Base-by-base conservation (phyloP, 2,888 invertebrate genomes). In the Agonopterix arenella region DNA sequence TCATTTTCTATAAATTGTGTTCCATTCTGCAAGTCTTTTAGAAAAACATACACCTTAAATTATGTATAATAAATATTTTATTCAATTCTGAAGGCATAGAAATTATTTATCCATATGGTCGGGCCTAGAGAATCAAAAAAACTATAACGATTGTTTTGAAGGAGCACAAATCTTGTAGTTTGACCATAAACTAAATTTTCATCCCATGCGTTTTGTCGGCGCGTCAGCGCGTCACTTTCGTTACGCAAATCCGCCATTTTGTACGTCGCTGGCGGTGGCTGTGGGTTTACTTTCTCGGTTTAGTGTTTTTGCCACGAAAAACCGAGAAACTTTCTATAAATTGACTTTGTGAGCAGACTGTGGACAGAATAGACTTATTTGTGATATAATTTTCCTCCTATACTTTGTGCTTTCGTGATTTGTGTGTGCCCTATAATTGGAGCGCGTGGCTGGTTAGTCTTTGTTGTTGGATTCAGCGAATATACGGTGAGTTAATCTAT, bases 221-320 rank as follows among this genome's bases (percentile, higher is more conserved):
- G 83, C 82, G 80, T 83, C 84, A 82, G 77, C 84, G 86, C 88
- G 86, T 88, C 88, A 85, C 84, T 84, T 84, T 83, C 82, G 77
- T 83, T 85, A 82, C 84, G 81, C 81, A 80, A 83, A 85, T 88
- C 89, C 89, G 89, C 89, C 89, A 90, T 90, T 90, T 90, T 90
- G 89, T 86, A 88, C 83, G 86, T 85, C 78, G 88, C 85, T 85
- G 86, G 89, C 86, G 85, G 89, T 84, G 84, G 81, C 81, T 82
- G 79, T 75, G 73, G 82, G 74, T 79, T 77, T 75, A 81, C 77
- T 82, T 79, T 80, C 76, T 77, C 76, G 74, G 80, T 77, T 76
- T 71, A 76, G 84, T 83, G 88, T 81, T 77, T 80, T 77, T 76
- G 68, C 78, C 69, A 77, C 77, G 77, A 80, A 79, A 78, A 81